Base-by-base conservation (phyloP, 2,888 invertebrate species). In the Ormyrus thymus region DNA sequence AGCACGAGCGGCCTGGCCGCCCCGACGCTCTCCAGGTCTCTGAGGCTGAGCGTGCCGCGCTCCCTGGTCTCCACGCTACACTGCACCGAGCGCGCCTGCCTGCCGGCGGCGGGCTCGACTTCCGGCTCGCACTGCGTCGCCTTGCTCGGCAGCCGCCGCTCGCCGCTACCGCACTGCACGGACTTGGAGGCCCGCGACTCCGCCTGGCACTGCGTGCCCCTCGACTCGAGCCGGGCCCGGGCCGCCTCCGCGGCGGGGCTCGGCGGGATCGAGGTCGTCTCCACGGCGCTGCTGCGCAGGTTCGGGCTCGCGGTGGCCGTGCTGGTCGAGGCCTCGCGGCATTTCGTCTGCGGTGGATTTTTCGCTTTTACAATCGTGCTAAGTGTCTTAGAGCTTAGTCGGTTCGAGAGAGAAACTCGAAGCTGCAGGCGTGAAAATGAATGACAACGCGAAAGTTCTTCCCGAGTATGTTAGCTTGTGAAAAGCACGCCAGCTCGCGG, bases 281-380 rank as follows among this genome's bases (percentile, higher is more conserved):
- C 76, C 29, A 29, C 29, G n/a, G 79, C 62, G 15, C 66, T 56
- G 9, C 77, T 29, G 29, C 0, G 4, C 29, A 74, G 15, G 55
- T 51, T 53, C 11, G 45, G 73, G 71, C 11, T n/a, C 45, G 3
- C 11, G 50, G 69, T 58, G 45, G 4, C 58, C 70, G 77, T 77
- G 62, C 43, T 74, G 65, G 76, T 80, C 69, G 59, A 70, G 45
- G 70, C 13, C 10, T 80, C 75, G 51, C 77, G 80, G 7, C 50
- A 66, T 53, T 78, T 80, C 61, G 71, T 71, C 80, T 80, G 77
- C 6, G 48, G 6, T 29, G 4, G 29, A 29, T 29, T 29, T 29
- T 29, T 29, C 29, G 29, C 4, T 29, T 29, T 29, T 29, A 4
- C 29, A 29, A 29, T 29, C 29, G n/a, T n/a, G n/a, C n/a, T n/a